Conservation (phyloP, 2,888 invertebrate genomes). For the Zelleria hepariella region DNA sequence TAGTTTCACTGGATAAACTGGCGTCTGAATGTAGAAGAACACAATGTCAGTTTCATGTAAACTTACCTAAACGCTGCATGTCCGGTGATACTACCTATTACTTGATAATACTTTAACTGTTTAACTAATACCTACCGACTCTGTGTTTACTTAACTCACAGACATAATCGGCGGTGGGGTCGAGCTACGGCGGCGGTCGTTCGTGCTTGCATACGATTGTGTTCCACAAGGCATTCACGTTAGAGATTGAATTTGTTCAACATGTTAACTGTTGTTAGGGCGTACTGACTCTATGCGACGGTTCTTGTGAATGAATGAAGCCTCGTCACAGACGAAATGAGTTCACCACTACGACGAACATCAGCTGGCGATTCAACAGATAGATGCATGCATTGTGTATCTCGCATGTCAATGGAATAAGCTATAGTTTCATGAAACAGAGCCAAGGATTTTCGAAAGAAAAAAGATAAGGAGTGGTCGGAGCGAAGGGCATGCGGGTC, state of each 20-base stretch:
- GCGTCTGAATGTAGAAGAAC: neutral
- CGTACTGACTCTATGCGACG: conserved; percentile 36
- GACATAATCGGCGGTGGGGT: conserved; percentile 49
- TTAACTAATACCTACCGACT: too few relatives aligned
- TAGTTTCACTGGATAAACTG: conserved; percentile 1
- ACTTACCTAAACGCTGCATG: conserved; percentile 41
- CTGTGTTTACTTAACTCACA: conserved; percentile 67
- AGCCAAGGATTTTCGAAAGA: neutral
- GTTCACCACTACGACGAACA: conserved; percentile 28
- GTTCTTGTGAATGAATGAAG: conserved; percentile 67
- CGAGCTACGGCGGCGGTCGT: conserved; percentile 34
- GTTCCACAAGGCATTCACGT: conserved; percentile 25
- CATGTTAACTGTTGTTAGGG: conserved; percentile 35
- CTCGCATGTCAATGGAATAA: too few relatives aligned
- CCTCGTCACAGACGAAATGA: conserved; percentile 59
- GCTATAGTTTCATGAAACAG: too few relatives aligned
- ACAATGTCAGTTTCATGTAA: neutral
- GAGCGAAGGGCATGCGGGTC: conserved; percentile 49
- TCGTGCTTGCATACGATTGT: conserved; percentile 31
- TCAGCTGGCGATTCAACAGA: conserved; percentile 19
- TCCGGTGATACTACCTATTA: conserved; percentile 60
- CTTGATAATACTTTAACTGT: too few relatives aligned
- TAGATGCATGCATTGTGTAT: neutral
- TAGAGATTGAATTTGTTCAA: conserved; percentile 47
- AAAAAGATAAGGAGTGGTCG: neutral